Conservation (phyloP, 2,888 invertebrate species). For the Leucophora obtusa region DNA sequence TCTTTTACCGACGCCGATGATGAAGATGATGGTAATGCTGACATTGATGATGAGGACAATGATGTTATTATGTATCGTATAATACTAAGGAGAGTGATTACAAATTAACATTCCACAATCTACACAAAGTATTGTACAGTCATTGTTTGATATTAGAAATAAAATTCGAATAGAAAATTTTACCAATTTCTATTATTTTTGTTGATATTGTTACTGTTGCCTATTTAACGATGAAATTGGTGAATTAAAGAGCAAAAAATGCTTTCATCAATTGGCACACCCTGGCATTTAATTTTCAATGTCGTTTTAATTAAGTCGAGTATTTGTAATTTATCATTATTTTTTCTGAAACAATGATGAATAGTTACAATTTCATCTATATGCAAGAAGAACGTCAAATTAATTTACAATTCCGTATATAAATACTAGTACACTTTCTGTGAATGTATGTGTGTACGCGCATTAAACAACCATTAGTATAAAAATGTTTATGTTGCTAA, state of each 20-base stretch:
- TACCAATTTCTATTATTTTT: background rate
- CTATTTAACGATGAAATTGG: conserved; percentile 64
- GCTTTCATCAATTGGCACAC: conserved; percentile 26
- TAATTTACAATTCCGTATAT: conserved; percentile 11
- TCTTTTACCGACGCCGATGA: conserved; percentile 2
- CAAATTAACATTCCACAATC: conserved; percentile 34
- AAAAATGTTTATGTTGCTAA: conserved; percentile 42
- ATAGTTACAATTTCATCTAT: background rate
- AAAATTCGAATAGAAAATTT: conserved; percentile 17
- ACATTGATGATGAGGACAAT: conserved; percentile 26
- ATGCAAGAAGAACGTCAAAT: background rate
- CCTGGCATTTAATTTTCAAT: conserved; percentile 63
- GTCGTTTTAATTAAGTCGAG: conserved; percentile 4
- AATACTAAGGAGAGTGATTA: background rate
- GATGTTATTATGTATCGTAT: conserved; percentile 1
- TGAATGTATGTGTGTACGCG: background rate
- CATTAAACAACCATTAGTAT: conserved; percentile 37
- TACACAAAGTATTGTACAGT: conserved; percentile 26
- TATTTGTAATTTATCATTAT: conserved; percentile 21
- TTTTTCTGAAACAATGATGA: conserved; percentile 1
- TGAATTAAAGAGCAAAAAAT: conserved; percentile 3
- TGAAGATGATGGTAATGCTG: conserved; percentile 1
- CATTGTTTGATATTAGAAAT: conserved; percentile 44
- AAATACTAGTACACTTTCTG: background rate
- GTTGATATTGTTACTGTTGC: background rate